These are phyloP conservation scores for Nephrocerus scutellatus DNA, from an alignment of 2,888 invertebrate genomes.

Conservation along the genomic window DNA sequence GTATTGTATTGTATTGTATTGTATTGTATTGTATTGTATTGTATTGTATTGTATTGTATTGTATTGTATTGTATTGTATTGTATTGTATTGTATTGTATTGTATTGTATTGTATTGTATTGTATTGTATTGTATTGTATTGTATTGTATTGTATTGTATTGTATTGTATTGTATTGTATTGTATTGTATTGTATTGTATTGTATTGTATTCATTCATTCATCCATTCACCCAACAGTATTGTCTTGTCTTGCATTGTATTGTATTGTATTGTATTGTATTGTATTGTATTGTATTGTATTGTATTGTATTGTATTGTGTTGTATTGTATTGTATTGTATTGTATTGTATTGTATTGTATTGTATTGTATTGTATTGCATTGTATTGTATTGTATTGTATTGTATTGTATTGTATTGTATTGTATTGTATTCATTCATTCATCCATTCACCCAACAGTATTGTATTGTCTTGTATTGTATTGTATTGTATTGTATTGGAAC, in stretches of 20 bases:
- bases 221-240: too few species aligned
- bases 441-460: too few species aligned
- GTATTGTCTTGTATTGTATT: conserved; percentile 11
- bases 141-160: conserved; percentile 1
- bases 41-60: conserved; percentile 7
- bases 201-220: too few species aligned
- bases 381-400: conserved; percentile 11
- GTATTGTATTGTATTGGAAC: conserved; percentile 10
- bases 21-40: conserved; percentile 6
- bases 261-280: conserved; percentile 3
- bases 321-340: conserved; percentile 6
- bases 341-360: conserved; percentile 6
- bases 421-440: conserved; percentile 8
- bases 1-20: conserved; percentile 8
- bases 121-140: conserved; percentile 6
- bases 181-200: conserved; percentile 6
- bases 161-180: conserved; percentile 6
- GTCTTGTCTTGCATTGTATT: conserved; percentile 3
- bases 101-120: conserved; percentile 8
- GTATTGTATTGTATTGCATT: conserved; percentile 5
- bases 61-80: conserved; percentile 6
- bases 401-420: conserved; percentile 11
- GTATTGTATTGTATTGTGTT: conserved; percentile 5
- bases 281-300: conserved; percentile 6
- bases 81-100: conserved; percentile 7